Evolutionary conservation across 35 echinoderm and acorn worm genomes (phyloP), one percentile per base, ranked within the genome.

Genomic region (Heliocidaris tuberculata): DNA sequence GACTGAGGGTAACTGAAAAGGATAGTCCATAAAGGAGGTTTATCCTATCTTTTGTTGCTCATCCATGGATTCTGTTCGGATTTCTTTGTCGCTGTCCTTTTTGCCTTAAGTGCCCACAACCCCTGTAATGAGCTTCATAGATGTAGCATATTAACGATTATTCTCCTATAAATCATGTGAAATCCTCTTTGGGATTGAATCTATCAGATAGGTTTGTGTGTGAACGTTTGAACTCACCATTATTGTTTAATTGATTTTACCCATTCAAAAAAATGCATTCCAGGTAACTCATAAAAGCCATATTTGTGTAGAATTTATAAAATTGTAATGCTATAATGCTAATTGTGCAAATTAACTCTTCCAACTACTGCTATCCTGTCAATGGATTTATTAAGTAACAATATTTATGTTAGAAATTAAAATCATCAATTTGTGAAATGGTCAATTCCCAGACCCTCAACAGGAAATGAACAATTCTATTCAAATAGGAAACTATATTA

Each of bases 131-230:
- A 78, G 27, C 21, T n/a, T 78, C 21, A 8, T 78, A 78, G 65
- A 78, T 78, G 65, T 78, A 24, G 19, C 65, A 78, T 78, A 78
- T 78, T 78, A 78, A n/a, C 65, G 65, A 78, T 78, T n/a, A 78
- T 78, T 78, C 65, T 78, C 65, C 3, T 24, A 7, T 78, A 78
- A 78, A 78, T 78, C 65, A 78, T 78, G 17, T 24, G 65, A 78
- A 78, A 78, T 78, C 65, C 65, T 78, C 17, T n/a, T 42, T n/a
- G 6, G 21, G 2, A 78, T n/a, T 78, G 21, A 78, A 78, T 19
- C 65, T 27, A 17, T 78, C 65, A 78, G 27, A n/a, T 7, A 78
- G 27, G 27, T 5, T 78, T 19, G 0, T 7, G 0, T 7, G 27
- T 78, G 65, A 78, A 78, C 65, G n/a, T 78, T 78, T 78, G 65